Percentiles rank a stretch among this genome's conserved stretches.
phyloP scores from a whole-genome alignment of 2,888 invertebrate species.

The Ernsta delagoae region DNA sequence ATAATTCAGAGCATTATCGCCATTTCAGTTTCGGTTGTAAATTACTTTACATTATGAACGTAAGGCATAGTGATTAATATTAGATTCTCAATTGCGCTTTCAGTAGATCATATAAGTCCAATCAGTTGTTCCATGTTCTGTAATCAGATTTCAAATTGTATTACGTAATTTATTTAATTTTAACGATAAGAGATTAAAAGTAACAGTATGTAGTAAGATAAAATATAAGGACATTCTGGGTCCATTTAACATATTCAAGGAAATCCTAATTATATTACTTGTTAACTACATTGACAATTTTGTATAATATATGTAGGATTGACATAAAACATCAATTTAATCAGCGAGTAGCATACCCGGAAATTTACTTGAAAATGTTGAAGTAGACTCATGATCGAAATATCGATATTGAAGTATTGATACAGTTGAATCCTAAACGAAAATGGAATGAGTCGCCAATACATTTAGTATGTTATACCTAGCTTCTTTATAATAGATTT shows the following conservation, averaged over 20 bases:
- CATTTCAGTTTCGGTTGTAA: slow-evolving; percentile 65
- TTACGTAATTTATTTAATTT: slow-evolving; percentile 49
- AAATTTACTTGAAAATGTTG: background rate
- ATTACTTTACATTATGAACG: slow-evolving; percentile 49
- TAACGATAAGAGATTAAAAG: slow-evolving; percentile 53
- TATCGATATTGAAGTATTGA: background rate
- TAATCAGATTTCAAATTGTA: slow-evolving; percentile 49
- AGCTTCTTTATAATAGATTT: background rate
- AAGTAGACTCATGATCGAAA: background rate
- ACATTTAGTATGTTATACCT: background rate
- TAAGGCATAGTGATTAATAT: slow-evolving; percentile 72
- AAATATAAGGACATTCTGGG: slow-evolving; percentile 40
- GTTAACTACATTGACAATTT: background rate
- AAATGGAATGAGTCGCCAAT: slow-evolving; percentile 27
- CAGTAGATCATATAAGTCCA: slow-evolving; percentile 62
- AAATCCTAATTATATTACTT: background rate
- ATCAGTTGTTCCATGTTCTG: slow-evolving; percentile 64
- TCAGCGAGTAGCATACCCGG: background rate
- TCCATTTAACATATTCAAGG: background rate
- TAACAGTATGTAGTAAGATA: slow-evolving; percentile 47
- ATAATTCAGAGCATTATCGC: slow-evolving; percentile 43
- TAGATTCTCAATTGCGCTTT: slow-evolving; percentile 79
- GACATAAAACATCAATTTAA: too few relatives aligned
- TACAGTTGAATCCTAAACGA: slow-evolving; percentile 7
- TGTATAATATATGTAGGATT: background rate